Conservation (phyloP, 2,113 vertebrate species). For the Circaetus gallicus region DNA sequence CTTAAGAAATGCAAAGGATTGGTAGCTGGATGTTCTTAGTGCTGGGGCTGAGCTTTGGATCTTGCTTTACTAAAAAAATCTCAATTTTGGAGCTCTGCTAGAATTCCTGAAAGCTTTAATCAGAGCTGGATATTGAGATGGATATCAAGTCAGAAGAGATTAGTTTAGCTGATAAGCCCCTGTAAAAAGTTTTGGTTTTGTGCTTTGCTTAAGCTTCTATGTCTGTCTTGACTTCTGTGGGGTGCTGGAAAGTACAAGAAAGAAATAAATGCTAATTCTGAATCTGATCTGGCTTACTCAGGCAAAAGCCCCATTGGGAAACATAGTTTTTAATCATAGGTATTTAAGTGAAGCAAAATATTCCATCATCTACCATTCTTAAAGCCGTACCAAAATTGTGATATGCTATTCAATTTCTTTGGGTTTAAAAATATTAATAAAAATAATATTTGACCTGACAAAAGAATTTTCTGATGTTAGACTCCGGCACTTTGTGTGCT, state of each 20-base stretch:
- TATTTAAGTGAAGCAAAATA: neutral
- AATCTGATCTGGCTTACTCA: neutral
- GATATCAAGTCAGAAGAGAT: neutral
- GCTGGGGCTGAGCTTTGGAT: neutral
- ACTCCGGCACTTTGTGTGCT: neutral
- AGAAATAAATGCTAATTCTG: neutral
- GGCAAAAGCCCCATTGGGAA: neutral
- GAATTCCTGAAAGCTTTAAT: neutral
- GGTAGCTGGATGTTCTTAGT: neutral
- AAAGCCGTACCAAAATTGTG: neutral
- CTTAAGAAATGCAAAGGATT: neutral
- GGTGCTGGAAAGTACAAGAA: neutral
- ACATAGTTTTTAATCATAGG: neutral
- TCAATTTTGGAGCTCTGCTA: neutral
- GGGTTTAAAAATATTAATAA: neutral
- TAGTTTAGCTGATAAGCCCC: neutral
- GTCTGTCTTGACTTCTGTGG: neutral
- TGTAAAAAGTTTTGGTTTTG: neutral
- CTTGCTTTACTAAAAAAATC: neutral
- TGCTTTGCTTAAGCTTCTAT: neutral
- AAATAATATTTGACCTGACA: neutral
- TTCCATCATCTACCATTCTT: neutral
- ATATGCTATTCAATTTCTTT: neutral
- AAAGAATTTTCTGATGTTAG: slow-evolving; percentile 2
- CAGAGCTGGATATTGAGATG: neutral